phyloP scores from a whole-genome alignment of 2,888 invertebrate genomes.

The Eucera pruinosa region DNA sequence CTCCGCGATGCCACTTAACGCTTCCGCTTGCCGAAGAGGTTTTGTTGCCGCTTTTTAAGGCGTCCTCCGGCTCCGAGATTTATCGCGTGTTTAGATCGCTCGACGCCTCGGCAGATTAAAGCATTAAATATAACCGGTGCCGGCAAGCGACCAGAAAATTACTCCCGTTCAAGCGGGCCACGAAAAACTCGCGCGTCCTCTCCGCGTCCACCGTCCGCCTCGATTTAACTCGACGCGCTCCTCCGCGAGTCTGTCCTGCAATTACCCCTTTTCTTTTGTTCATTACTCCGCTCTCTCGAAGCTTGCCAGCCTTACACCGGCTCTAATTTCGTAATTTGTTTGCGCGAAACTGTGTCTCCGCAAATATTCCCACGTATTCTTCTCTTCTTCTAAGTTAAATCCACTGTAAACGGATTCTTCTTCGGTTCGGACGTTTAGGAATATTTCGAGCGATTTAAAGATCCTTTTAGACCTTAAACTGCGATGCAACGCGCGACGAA shows the following conservation, averaged over 20 bases:
- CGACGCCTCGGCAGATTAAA: constrained; percentile 75
- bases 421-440: too few relatives aligned
- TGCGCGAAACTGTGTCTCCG: too few relatives aligned
- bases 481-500: too few relatives aligned
- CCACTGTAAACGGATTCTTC: too few relatives aligned
- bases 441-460: too few relatives aligned
- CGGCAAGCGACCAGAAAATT: constrained; percentile 66
- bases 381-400: too few relatives aligned
- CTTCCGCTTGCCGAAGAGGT: constrained; percentile 75
- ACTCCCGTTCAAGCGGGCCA: constrained; percentile 29
- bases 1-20: constrained; percentile 76
- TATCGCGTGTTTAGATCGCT: constrained; percentile 80
- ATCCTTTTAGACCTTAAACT: too few relatives aligned
- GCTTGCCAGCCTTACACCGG: too few relatives aligned
- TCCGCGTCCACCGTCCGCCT: not conserved
- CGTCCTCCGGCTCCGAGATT: constrained; percentile 71
- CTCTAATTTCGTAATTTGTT: not conserved
- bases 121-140: constrained; percentile 64
- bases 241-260: not conserved
- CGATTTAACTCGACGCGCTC: constrained; percentile 3
- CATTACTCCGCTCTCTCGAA: not conserved
- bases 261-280: not conserved
- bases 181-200: constrained; percentile 29
- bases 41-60: constrained; percentile 77
- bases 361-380: too few relatives aligned